Percentiles rank a stretch among this genome's conserved stretches.
Evolutionary conservation across 2,113 vertebrate genomes (phyloP).

Genomic region (Motacilla alba): DNA sequence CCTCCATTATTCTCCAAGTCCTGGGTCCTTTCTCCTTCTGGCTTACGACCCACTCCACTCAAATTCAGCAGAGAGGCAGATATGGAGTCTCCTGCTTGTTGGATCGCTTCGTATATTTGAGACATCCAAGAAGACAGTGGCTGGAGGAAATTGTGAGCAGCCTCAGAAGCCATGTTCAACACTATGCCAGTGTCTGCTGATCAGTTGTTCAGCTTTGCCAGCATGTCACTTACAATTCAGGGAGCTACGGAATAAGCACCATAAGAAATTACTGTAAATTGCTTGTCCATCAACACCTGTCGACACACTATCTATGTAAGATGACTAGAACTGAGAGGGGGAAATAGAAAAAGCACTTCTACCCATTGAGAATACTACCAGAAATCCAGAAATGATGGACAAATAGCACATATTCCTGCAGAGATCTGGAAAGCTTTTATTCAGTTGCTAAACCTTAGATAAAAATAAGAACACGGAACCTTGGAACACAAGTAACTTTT

Average conservation of each 20-base stretch:
- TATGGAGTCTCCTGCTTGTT: constrained; percentile 72
- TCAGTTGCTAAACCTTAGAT: neutral
- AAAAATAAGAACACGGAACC: neutral
- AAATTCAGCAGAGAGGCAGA: constrained; percentile 68
- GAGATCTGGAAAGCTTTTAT: neutral
- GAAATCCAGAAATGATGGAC: constrained; percentile 25
- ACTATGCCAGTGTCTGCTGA: constrained; percentile 50
- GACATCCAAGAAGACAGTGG: constrained; percentile 80
- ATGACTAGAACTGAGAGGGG: constrained; percentile 48
- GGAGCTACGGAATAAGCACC: constrained; percentile 73
- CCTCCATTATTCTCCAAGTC: constrained; percentile 51
- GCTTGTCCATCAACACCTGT: constrained; percentile 62
- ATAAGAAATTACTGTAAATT: constrained; percentile 68
- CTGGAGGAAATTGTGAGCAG: constrained; percentile 70
- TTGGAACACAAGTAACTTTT: neutral
- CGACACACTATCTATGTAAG: constrained; percentile 43
- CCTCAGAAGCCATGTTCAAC: constrained; percentile 73
- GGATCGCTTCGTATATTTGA: constrained; percentile 76
- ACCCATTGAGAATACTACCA: constrained; percentile 9
- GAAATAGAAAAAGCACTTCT: constrained; percentile 52
- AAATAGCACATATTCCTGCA: neutral
- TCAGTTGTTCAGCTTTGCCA: constrained; percentile 61
- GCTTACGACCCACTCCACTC: constrained; percentile 55
- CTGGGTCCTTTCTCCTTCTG: constrained; percentile 37
- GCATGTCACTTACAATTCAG: constrained; percentile 57